Evolutionary conservation across 2,888 invertebrate genomes (phyloP).

Genomic region (Rhogogaster chlorosoma): DNA sequence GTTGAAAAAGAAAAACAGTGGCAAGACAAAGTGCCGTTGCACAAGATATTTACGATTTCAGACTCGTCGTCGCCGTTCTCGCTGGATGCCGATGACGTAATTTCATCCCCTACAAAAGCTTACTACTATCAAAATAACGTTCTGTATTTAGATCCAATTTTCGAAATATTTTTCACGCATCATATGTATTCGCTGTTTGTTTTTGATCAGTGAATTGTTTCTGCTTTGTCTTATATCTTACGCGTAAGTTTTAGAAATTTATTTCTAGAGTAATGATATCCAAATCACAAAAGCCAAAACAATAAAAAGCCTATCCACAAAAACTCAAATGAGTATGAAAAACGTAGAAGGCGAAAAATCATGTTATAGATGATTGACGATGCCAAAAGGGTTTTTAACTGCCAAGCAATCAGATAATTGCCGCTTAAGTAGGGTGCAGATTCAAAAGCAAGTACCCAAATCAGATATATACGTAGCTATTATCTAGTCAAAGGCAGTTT

Average conservation of each 20-base stretch:
- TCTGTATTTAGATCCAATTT: not conserved
- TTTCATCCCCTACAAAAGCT: slow-evolving; percentile 22
- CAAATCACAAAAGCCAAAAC: not conserved
- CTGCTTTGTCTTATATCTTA: not conserved
- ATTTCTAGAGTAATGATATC: not conserved
- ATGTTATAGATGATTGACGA: not conserved
- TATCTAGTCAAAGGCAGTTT: slow-evolving; percentile 32
- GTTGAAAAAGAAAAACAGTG: slow-evolving; percentile 32
- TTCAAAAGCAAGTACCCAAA: not conserved
- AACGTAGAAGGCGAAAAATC: not conserved
- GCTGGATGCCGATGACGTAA: slow-evolving; percentile 19
- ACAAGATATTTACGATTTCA: slow-evolving; percentile 47
- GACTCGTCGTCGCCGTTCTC: slow-evolving; percentile 34
- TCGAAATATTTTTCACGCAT: not conserved
- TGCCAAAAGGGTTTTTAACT: not conserved
- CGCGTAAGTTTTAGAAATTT: not conserved
- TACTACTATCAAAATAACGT: not conserved
- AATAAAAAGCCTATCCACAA: not conserved
- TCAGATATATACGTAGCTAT: not conserved
- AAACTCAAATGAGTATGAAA: not conserved
- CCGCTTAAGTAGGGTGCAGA: not conserved
- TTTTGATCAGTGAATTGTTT: not conserved
- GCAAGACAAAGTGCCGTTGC: slow-evolving; percentile 35
- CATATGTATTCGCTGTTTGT: not conserved
- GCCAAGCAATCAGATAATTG: not conserved